Evolutionary conservation across 1,140 invertebrate species (phyloP).

Genomic region (Maniola jurtina): DNA sequence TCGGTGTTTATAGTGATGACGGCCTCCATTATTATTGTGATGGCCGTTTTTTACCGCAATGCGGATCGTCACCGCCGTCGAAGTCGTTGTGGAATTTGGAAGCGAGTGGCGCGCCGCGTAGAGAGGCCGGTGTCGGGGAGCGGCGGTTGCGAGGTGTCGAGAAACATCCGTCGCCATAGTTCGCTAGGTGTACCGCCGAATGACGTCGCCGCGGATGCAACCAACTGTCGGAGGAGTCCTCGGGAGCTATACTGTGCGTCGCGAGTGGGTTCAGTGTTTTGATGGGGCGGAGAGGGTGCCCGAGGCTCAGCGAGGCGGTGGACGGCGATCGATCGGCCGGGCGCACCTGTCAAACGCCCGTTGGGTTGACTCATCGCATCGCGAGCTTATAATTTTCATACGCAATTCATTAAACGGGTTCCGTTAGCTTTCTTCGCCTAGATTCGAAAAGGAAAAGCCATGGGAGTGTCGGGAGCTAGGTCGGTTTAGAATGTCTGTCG

Average conservation of each 20-base stretch:
- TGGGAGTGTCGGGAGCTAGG: background rate
- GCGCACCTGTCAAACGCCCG: constrained; percentile 72
- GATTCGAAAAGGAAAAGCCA: constrained; percentile 1
- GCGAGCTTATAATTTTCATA: constrained; percentile 54
- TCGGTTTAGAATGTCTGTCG: constrained; percentile 4
- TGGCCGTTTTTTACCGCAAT: constrained; percentile 78
- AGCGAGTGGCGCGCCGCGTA: constrained; percentile 7
- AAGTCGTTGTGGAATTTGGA: constrained; percentile 35
- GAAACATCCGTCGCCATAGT: constrained; percentile 69
- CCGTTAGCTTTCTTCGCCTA: constrained; percentile 36
- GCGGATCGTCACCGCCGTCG: constrained; percentile 58
- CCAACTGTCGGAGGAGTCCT: background rate
- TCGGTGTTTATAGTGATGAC: constrained; percentile 78
- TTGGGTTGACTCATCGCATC: constrained; percentile 63
- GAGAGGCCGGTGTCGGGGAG: constrained; percentile 13
- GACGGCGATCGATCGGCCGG: constrained; percentile 67
- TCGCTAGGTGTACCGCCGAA: constrained; percentile 68
- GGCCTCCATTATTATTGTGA: constrained; percentile 79
- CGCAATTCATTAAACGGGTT: constrained; percentile 56
- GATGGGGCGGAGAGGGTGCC: background rate
- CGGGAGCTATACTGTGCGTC: background rate
- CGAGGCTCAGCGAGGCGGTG: constrained; percentile 29
- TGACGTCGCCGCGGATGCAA: constrained; percentile 47
- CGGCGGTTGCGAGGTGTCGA: constrained; percentile 47
- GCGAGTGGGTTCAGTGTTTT: too few relatives aligned